Conservation (phyloP, 2,113 vertebrate species). For the Pogonocichla stellata region DNA sequence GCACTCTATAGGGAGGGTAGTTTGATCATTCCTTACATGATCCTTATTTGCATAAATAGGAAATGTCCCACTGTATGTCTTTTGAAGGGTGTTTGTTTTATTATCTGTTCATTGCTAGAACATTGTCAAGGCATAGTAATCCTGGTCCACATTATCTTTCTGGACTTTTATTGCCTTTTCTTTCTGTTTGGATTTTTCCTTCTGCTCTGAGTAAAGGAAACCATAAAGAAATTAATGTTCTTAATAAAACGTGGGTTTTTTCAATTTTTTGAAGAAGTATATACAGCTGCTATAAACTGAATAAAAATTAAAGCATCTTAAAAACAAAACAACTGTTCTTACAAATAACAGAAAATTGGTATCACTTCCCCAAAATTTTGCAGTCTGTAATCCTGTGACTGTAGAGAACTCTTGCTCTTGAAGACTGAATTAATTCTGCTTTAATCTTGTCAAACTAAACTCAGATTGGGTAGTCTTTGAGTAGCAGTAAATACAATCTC, state of each 20-base stretch:
- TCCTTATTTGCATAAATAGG: slow-evolving; percentile 10
- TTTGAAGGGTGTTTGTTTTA: neutral
- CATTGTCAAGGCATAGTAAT: neutral
- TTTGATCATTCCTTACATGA: slow-evolving; percentile 4
- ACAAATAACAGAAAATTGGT: neutral
- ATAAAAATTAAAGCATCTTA: neutral
- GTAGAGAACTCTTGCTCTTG: neutral
- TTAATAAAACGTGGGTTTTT: neutral
- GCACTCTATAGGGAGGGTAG: neutral
- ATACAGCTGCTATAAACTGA: neutral
- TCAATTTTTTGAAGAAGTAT: neutral
- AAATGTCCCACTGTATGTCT: neutral
- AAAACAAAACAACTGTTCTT: neutral
- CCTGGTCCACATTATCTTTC: neutral
- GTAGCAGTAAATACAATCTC: neutral
- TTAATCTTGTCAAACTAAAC: neutral
- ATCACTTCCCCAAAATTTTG: neutral
- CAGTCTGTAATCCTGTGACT: neutral
- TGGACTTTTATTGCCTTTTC: neutral
- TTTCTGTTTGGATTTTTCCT: neutral
- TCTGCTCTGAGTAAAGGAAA: neutral
- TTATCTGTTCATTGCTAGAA: neutral
- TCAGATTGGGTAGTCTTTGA: neutral
- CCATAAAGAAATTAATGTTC: neutral
- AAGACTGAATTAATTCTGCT: neutral